Base-by-base conservation (phyloP, 2,888 invertebrate genomes). In the Corbicula japonica region DNA sequence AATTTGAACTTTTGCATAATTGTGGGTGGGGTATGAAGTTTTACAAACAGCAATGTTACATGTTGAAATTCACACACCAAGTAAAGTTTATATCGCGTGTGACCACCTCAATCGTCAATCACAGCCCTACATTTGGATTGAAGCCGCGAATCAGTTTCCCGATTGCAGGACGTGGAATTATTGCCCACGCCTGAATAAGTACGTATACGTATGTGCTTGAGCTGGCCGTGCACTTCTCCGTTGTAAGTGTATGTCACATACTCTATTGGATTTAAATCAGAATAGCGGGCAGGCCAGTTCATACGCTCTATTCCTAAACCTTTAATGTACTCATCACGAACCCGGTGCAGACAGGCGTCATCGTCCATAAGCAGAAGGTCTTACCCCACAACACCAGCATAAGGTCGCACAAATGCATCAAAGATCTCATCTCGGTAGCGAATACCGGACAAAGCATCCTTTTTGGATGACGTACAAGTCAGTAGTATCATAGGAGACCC, bases 111-210 rank as follows among this genome's bases (percentile, higher is more conserved):
- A 34, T 62, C 68, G 26, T 46, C 15, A 63, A 74, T 61, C 18
- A 79, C 79, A 18, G 35, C 70, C 44, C 38, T 41, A 41, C 74
- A 74, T 3, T 50, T 60, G n/a, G 44, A 23, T n/a, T 50, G 21
- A 76, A 54, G 50, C 71, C 65, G 48, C 50, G n/a, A 38, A 76
- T 76, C 10, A 50, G 61, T 12, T 44, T 41, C 21, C n/a, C 23
- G 48, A 65, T 56, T 6, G 63, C 34, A 28, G 35, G n/a, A 2
- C 26, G 44, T 6, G 71, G 58, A 60, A 76, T 63, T 34, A 18
- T 23, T 34, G 88, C 89, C 73, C 93, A 93, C 80, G 93, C 93
- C 28, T 93, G 93, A 21, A 92, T 93, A 21, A 94, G 94, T 96
- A 0, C 87, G 38, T 90, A 91, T 62, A 90, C 15, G 48, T 50